Conservation (phyloP, 2,888 invertebrate species). For the Thumatha senex region DNA sequence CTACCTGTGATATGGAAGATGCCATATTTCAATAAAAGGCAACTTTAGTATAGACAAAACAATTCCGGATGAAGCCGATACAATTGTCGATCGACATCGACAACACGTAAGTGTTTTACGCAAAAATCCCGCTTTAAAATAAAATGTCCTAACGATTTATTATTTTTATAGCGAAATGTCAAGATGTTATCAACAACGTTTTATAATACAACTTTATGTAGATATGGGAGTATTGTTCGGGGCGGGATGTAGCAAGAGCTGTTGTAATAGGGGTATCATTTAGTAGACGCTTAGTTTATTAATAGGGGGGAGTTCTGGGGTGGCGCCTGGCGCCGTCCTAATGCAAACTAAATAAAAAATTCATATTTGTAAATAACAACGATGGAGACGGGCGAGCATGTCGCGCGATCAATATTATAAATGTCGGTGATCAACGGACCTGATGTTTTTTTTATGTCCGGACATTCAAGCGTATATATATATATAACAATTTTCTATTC, state of each 20-base stretch:
- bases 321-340: conserved; percentile 49
- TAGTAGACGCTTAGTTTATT: conserved; percentile 59
- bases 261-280: conserved; percentile 57
- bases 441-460: conserved; percentile 3
- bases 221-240: conserved; percentile 31
- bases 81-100: no score
- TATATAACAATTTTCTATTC: background rate
- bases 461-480: background rate
- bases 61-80: no score
- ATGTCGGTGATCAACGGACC: conserved; percentile 14
- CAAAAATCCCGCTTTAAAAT: no score
- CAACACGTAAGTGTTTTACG: no score
- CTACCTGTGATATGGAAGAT: no score
- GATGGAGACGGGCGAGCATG: conserved; percentile 35
- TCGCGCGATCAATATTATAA: conserved; percentile 42
- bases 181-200: conserved; percentile 9
- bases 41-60: background rate
- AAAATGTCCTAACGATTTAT: background rate
- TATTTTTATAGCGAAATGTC: conserved; percentile 9
- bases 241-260: conserved; percentile 21
- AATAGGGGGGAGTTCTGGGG: conserved; percentile 51
- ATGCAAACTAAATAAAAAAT: conserved; percentile 64
- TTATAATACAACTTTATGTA: conserved; percentile 21
- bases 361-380: conserved; percentile 58
- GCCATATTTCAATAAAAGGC: no score